Percentiles rank a stretch among this genome's conserved stretches.
These are phyloP conservation scores for Cheilosia scutellata DNA, from an alignment of 2,888 invertebrate species.

Conservation along the genomic window DNA sequence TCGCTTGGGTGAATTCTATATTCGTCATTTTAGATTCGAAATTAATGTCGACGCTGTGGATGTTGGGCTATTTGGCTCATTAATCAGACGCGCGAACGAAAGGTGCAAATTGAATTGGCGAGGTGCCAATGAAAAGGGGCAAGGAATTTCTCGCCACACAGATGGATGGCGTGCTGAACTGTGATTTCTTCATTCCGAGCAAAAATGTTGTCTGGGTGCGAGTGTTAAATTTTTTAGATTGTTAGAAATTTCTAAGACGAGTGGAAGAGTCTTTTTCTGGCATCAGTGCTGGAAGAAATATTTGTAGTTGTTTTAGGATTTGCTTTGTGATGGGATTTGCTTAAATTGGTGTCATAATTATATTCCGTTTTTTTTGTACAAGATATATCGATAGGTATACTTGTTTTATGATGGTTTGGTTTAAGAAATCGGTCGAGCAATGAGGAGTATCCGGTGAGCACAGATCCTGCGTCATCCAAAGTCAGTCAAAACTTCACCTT, in stretches of 20 bases:
- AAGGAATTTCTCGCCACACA: slow-evolving; percentile 21
- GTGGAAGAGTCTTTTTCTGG: not conserved
- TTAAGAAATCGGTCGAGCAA: too few species aligned
- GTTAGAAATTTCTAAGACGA: slow-evolving; percentile 1
- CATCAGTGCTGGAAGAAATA: not conserved
- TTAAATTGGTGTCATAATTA: not conserved
- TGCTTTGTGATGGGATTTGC: not conserved
- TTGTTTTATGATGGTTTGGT: too few species aligned
- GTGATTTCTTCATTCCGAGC: slow-evolving; percentile 46
- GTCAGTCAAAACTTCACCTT: too few species aligned
- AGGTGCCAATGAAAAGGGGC: slow-evolving; percentile 29
- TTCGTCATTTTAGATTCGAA: slow-evolving; percentile 6
- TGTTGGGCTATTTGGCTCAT: slow-evolving; percentile 48
- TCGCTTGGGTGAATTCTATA: slow-evolving; percentile 33
- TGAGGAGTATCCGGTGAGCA: too few species aligned
- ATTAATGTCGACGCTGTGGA: slow-evolving; percentile 36
- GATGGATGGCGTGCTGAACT: slow-evolving; percentile 52
- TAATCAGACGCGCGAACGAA: slow-evolving; percentile 47
- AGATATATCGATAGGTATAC: too few species aligned
- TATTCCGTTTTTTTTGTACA: not conserved
- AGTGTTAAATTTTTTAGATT: slow-evolving; percentile 47
- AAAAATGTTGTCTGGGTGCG: slow-evolving; percentile 22
- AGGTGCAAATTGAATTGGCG: slow-evolving; percentile 55
- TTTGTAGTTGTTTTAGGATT: too few species aligned
- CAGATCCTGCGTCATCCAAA: too few species aligned